Evolutionary conservation across 2,888 invertebrate genomes (phyloP).

Genomic region (Anoncus sp.): DNA sequence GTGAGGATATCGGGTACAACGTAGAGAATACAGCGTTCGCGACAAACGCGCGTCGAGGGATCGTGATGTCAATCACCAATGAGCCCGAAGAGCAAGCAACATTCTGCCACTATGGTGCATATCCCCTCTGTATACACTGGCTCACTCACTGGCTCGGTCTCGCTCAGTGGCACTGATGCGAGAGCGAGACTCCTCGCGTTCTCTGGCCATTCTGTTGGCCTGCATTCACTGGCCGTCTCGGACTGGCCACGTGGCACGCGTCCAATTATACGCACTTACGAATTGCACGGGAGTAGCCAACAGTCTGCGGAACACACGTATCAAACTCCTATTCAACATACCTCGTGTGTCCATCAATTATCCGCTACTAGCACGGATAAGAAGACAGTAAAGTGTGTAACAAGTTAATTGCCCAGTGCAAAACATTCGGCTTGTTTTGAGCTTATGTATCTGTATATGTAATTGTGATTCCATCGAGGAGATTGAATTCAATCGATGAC

Average conservation of each 20-base stretch:
- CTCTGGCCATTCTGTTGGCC: conserved; percentile 40
- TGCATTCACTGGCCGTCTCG: conserved; percentile 47
- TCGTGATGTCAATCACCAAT: conserved; percentile 76
- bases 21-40: conserved; percentile 40
- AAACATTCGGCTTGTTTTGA: not conserved
- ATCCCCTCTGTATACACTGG: not conserved
- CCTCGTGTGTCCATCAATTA: conserved; percentile 47
- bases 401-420: conserved; percentile 45
- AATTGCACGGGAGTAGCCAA: conserved; percentile 36
- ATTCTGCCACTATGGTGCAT: conserved; percentile 25
- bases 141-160: not conserved
- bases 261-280: conserved; percentile 60
- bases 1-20: conserved; percentile 27
- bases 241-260: conserved; percentile 53
- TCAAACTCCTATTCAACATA: conserved; percentile 35
- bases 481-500: conserved; percentile 17
- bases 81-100: conserved; percentile 58
- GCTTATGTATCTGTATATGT: not conserved
- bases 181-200: conserved; percentile 19
- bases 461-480: conserved; percentile 12
- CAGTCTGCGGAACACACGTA: conserved; percentile 17
- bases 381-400: conserved; percentile 37
- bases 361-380: conserved; percentile 31
- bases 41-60: conserved; percentile 61
- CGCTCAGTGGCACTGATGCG: conserved; percentile 22